Evolutionary conservation across 1,140 invertebrate genomes (phyloP).

Genomic region (Phenacoccus solenopsis): DNA sequence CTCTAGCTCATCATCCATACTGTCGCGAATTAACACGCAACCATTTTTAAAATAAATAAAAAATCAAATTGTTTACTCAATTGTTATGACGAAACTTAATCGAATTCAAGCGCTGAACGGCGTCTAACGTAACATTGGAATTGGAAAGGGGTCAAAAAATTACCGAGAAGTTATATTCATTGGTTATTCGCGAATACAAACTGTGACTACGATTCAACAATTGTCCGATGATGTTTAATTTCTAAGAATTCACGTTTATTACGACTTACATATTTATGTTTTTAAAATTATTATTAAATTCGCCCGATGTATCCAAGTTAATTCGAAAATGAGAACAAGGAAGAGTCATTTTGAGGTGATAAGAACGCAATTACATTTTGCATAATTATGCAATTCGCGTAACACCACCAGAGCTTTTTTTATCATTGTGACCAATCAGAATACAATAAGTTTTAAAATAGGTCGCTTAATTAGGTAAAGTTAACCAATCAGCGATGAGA

Average conservation of each 20-base stretch:
- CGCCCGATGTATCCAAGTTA: no score
- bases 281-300: not conserved
- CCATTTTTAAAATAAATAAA: not conserved
- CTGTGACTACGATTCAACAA: not conserved
- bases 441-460: no score
- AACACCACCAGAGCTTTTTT: not conserved
- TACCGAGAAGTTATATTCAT: not conserved
- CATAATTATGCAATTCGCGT: not conserved
- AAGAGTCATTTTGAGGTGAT: not conserved
- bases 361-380: no score
- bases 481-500: no score
- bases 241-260: not conserved
- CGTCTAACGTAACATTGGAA: not conserved
- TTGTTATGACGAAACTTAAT: not conserved
- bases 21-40: not conserved
- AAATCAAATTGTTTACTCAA: not conserved
- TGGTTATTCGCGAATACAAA: no score
- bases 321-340: not conserved
- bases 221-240: not conserved
- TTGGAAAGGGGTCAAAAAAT: not conserved
- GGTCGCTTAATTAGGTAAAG: no score
- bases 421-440: not conserved
- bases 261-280: not conserved
- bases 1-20: conserved; percentile 81
- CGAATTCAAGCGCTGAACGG: not conserved